These are phyloP conservation scores for Andricus curvator DNA, from an alignment of 2,888 invertebrate species.

Conservation along the genomic window DNA sequence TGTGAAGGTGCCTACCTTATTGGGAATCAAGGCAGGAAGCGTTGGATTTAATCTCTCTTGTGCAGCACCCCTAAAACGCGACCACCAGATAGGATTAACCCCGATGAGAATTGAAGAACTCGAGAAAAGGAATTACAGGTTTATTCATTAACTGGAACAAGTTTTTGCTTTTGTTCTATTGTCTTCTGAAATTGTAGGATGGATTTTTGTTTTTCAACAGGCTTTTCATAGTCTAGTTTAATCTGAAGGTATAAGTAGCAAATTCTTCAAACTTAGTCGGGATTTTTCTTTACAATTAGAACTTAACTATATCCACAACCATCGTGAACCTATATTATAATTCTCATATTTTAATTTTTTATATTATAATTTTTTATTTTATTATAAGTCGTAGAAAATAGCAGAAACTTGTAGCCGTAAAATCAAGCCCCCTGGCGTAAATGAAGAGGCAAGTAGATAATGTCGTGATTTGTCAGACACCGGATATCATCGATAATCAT, in stretches of 20 bases:
- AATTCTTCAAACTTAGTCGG: no score
- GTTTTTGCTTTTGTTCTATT: neutral
- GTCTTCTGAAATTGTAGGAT: neutral
- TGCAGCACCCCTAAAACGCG: slow-evolving; percentile 44
- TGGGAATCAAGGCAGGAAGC: slow-evolving; percentile 58
- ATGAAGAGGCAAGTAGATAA: neutral
- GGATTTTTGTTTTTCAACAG: neutral
- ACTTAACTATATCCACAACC: no score
- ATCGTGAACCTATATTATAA: no score
- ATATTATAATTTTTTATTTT: no score
- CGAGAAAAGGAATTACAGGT: slow-evolving; percentile 6
- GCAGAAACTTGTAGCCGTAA: no score
- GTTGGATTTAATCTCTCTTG: slow-evolving; percentile 55
- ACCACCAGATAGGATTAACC: slow-evolving; percentile 40
- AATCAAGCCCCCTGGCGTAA: no score
- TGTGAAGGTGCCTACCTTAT: slow-evolving; percentile 50
- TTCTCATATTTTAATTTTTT: no score
- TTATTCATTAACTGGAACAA: neutral
- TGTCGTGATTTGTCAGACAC: neutral
- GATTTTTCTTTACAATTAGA: no score
- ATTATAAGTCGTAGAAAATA: no score
- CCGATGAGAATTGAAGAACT: slow-evolving; percentile 19
- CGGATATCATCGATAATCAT: neutral
- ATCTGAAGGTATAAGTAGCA: neutral
- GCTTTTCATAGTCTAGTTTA: neutral